Base-by-base conservation (phyloP, 2,113 vertebrate species). In the Phaethon lepturus region DNA sequence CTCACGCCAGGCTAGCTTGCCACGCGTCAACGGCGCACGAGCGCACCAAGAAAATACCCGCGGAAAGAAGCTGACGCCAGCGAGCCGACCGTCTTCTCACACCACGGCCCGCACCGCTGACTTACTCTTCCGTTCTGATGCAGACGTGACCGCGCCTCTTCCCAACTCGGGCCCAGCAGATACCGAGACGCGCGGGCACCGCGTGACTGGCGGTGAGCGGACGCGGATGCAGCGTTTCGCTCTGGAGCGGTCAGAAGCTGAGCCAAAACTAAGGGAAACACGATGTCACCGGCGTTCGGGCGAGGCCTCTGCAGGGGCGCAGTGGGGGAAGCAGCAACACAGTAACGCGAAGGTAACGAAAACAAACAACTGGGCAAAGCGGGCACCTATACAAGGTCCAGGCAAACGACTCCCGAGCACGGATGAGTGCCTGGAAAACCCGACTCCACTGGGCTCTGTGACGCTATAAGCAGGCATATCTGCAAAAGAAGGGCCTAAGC, bases 201-300 rank as follows among this genome's bases (percentile, higher is more conserved):
- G 6, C 1, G 6, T 6, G 47, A 13, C 18, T 23, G 71, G 38
- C 2, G 5, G 47, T 3, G 24, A 12, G 40, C 5, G 40, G 23
- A 40, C 8, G 7, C 0, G 10, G n/a, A 24, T 6, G 13, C 2
- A 3, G 42, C 11, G 17, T 19, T 40, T 40, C 17, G 11, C 35
- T 13, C 20, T 2, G 59, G 26, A 20, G 35, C 2, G 7, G 20
- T 35, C 1, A n/a, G 25, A 29, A 16, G 19, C 28, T 31, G 29
- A 80, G 50, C 40, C 58, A 29, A 72, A 72, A n/a, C 8, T 7
- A 38, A 25, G 19, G 40, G 23, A 28, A 31, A 42, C 6, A 11
- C 52, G 22, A 28, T 13, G 8, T 28, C 62, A 23, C 17, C 7
- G 33, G 38, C 26, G 45, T 13, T 28, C 19, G 44, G 6, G 16